Conservation (phyloP, 2,888 invertebrate species). For the Plebejus anna region DNA sequence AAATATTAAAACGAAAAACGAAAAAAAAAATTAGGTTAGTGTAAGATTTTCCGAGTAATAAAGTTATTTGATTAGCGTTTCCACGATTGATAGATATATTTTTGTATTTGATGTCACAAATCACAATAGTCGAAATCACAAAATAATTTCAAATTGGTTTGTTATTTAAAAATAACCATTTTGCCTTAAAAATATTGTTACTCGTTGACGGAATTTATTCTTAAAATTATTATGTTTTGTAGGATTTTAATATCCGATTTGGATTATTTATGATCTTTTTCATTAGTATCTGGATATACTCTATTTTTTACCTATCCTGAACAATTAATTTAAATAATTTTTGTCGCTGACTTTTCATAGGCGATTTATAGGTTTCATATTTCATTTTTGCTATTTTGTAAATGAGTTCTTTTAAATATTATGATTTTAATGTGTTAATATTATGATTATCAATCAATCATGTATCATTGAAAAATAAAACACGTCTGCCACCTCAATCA, state of each 20-base stretch:
- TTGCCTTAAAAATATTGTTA: neutral
- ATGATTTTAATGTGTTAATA: neutral
- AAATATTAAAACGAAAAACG: no score
- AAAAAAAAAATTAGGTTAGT: neutral
- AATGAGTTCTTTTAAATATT: neutral
- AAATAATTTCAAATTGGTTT: neutral
- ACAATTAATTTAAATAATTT: no score
- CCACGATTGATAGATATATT: constrained; percentile 9
- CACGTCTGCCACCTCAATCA: neutral
- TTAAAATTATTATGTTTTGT: neutral
- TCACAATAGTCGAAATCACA: constrained; percentile 2
- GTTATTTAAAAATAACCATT: neutral
- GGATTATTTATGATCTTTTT: no score
- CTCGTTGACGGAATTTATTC: neutral
- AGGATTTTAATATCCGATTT: neutral
- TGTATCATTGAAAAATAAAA: neutral
- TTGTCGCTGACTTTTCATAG: no score
- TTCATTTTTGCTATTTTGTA: neutral
- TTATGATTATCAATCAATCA: neutral
- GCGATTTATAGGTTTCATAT: no score
- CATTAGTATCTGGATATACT: no score
- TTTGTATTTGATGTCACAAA: constrained; percentile 13
- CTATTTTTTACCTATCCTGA: no score
- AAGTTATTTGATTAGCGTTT: neutral
- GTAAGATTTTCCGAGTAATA: neutral